Evolutionary conservation across 1,140 invertebrate species (phyloP).

Genomic region (Achroia grisella): DNA sequence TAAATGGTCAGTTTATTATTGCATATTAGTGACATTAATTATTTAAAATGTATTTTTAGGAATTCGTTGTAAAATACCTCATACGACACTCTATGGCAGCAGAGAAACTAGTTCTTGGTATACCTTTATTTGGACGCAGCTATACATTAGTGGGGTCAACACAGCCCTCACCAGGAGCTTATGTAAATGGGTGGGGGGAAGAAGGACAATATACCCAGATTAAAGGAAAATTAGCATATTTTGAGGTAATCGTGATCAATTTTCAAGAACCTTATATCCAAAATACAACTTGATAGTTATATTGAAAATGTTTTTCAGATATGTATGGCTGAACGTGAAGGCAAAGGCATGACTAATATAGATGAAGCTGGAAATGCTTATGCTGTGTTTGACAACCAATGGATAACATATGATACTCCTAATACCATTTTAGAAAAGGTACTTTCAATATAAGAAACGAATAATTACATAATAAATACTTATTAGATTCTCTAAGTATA

Average conservation of each 20-base stretch:
- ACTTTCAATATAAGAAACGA: conserved; percentile 7
- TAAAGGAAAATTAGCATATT: conserved; percentile 78
- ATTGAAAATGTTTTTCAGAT: conserved; percentile 71
- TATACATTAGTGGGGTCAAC: conserved; percentile 73
- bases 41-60: conserved; percentile 30
- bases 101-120: conserved; percentile 78
- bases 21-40: no score
- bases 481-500: background rate
- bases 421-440: conserved; percentile 80
- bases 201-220: conserved; percentile 80
- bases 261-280: background rate
- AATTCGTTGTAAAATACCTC: conserved; percentile 67
- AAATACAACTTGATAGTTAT: background rate
- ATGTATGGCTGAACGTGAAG: conserved; percentile 78
- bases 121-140: conserved; percentile 79
- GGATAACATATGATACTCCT: conserved; percentile 88
- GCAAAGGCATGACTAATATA: conserved; percentile 75
- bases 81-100: conserved; percentile 61
- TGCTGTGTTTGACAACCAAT: conserved; percentile 83
- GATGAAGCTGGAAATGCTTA: conserved; percentile 83
- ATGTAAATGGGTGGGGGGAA: conserved; percentile 69
- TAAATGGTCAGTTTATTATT: no score
- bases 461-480: background rate
- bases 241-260: conserved; percentile 65
- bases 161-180: conserved; percentile 70